These are phyloP conservation scores for Pseudorhiza aurosa DNA, from an alignment of 30 jellyfish, hydroid and myxozoan species.

Conservation along the genomic window DNA sequence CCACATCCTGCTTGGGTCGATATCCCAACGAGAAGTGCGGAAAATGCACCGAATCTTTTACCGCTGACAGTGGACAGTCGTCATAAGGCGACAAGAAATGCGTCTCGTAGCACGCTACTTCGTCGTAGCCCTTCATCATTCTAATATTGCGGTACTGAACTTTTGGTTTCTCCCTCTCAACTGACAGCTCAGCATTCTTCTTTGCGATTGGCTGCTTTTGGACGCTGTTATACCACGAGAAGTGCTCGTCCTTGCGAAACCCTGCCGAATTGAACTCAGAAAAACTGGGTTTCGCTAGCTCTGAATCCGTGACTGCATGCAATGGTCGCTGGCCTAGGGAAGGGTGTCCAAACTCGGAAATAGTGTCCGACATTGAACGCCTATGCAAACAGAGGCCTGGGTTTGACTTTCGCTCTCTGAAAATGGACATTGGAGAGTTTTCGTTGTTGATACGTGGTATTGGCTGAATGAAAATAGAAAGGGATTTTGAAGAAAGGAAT, in stretches of 20 bases:
- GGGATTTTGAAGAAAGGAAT: not conserved
- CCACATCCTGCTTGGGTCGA: constrained; percentile 43
- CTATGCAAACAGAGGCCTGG: constrained; percentile 51
- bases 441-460: constrained; percentile 63
- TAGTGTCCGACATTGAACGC: constrained; percentile 72
- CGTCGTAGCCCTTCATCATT: constrained; percentile 32
- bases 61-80: constrained; percentile 83
- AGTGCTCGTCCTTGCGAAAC: constrained; percentile 38
- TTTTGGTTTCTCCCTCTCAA: not conserved
- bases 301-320: constrained; percentile 80
- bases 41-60: constrained; percentile 61
- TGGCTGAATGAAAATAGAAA: constrained; percentile 10
- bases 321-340: constrained; percentile 21
- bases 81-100: constrained; percentile 68
- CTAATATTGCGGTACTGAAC: constrained; percentile 22
- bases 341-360: constrained; percentile 67
- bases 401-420: constrained; percentile 54
- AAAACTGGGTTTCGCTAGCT: constrained; percentile 46
- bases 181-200: not conserved
- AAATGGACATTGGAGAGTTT: constrained; percentile 55
- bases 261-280: constrained; percentile 8
- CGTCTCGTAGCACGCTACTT: constrained; percentile 59
- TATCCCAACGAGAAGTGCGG: constrained; percentile 61
- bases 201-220: not conserved
- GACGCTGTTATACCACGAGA: constrained; percentile 24